Evolutionary conservation across 2,113 vertebrate genomes (phyloP).

Genomic region (Grammomys dolichurus): DNA sequence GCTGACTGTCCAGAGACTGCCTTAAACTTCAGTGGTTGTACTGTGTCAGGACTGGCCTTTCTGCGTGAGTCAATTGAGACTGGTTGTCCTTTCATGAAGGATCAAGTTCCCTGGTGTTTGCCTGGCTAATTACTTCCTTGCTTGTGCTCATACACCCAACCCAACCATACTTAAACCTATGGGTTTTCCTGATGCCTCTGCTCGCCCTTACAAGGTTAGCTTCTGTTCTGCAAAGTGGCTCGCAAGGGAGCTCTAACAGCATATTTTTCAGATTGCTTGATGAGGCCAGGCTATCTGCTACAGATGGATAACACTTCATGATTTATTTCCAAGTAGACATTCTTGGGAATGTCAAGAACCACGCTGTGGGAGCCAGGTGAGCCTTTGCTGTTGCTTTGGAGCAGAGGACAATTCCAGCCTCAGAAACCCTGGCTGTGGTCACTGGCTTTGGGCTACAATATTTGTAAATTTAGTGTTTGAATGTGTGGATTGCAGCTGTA

Average conservation of each 20-base stretch:
- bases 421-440: too few relatives aligned
- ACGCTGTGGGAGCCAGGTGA: neutral
- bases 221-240: slow-evolving; percentile 17
- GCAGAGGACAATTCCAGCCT: neutral
- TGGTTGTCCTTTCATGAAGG: neutral
- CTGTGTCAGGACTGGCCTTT: neutral
- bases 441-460: neutral
- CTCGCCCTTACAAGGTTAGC: neutral
- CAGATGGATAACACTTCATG: neutral
- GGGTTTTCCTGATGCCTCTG: slow-evolving; percentile 5
- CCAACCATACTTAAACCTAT: neutral
- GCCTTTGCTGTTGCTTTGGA: neutral
- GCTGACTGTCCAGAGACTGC: accelerated
- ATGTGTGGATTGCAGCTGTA: neutral
- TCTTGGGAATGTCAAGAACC: neutral
- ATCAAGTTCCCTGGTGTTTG: neutral
- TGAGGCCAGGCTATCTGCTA: neutral
- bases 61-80: neutral
- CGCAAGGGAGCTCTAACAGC: neutral
- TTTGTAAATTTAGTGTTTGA: neutral
- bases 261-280: neutral
- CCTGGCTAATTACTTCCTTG: slow-evolving; percentile 33
- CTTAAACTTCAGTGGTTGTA: neutral
- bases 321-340: slow-evolving; percentile 36
- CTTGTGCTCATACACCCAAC: neutral